Base-by-base conservation (phyloP, 2,797 vertebrate species). In the Hemitrygon akajei region DNA sequence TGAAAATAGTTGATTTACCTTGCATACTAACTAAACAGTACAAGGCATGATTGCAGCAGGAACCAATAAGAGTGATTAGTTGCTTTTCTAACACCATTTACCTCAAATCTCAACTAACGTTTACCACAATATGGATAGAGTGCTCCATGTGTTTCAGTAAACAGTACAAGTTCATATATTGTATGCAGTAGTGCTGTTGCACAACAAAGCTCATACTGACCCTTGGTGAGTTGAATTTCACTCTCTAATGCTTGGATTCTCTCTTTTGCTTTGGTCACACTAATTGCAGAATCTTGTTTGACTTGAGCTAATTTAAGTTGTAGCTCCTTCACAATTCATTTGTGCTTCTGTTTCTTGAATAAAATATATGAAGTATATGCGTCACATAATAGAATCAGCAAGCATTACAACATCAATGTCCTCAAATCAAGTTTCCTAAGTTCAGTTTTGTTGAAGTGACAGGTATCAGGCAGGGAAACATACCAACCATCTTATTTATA, bases 231-330 rank as follows among this genome's bases (percentile, higher is more conserved):
- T 16, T 71, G 20, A 91, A 34, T 91, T 71, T 69, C 37, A n/a
- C 95, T 94, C 73, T 0, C 69, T 30, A 95, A 94, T 73, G 1
- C 25, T 94, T 94, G 87, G 40, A 94, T 94, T 76, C 94, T 40
- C 94, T 93, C 94, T 94, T 94, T 94, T 86, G 95, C 69, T 94
- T 94, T n/a, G 60, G 94, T 82, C 27, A 34, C 5, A 6, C 30
- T 76, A 3, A 95, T 93, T 94, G 94, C 94, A 92, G 30, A 94
- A 91, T 95, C 77, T 75, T 95, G 94, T 86, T 95, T 95, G 60
- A 20, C 14, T 79, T 89, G 76, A 58, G 93, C 30, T 94, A 94
- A 93, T 58, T 94, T 94, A 76, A 93, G 94, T 7, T 94, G n/a
- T n/a, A 94, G 30, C 93, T 73, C 95, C 94, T 94, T 94, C 69